Percentiles rank a stretch among this genome's conserved stretches.
phyloP scores from a whole-genome alignment of 2,888 invertebrate species.

The Drosophila mimica region DNA sequence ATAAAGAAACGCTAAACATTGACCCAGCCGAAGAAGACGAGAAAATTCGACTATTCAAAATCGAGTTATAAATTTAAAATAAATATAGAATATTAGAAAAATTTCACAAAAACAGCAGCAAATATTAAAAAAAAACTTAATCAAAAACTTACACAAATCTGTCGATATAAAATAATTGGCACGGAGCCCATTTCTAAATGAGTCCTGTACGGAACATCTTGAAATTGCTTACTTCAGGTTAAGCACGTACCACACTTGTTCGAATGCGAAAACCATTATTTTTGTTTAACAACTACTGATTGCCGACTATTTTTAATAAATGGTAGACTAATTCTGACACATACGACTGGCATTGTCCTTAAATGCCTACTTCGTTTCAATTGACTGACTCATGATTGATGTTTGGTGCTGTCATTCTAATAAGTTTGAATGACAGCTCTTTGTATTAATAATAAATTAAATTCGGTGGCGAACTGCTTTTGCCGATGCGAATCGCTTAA shows the following conservation, averaged over 20 bases:
- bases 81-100: background rate
- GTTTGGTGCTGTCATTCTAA: background rate
- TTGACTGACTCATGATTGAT: background rate
- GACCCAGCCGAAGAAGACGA: background rate
- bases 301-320: background rate
- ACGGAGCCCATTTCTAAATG: too few relatives aligned
- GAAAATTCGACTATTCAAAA: background rate
- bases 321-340: background rate
- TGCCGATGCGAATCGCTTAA: too few relatives aligned
- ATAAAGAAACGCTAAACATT: background rate
- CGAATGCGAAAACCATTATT: background rate
- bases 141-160: too few relatives aligned
- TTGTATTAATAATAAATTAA: background rate
- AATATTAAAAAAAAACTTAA: too few relatives aligned
- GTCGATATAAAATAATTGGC: too few relatives aligned
- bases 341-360: background rate
- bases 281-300: background rate
- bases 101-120: background rate
- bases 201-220: background rate
- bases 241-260: conserved; percentile 2
- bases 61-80: background rate
- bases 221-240: conserved; percentile 9
- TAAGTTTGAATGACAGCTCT: background rate
- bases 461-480: background rate
- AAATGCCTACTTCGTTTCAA: background rate